phyloP scores from a whole-genome alignment of 30 jellyfish, hydroid and myxozoan genomes.

The Cassiopea andromeda region DNA sequence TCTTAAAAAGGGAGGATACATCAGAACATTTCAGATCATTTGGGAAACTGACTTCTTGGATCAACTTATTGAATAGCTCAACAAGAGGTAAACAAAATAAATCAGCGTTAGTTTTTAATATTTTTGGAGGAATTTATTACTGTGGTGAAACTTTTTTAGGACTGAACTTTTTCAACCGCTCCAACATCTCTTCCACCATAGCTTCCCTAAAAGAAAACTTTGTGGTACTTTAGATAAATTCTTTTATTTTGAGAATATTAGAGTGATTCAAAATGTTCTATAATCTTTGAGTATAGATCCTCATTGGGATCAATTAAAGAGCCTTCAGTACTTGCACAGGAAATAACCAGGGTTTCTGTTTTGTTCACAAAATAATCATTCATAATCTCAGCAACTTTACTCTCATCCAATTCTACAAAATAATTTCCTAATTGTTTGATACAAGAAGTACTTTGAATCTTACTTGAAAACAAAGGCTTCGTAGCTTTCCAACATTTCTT shows the following conservation, averaged over 20 bases:
- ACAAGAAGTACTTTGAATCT: neutral
- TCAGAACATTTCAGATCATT: slow-evolving; percentile 7
- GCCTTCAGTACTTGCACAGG: no score
- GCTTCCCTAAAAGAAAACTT: no score
- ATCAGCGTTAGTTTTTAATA: neutral
- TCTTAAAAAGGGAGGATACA: slow-evolving; percentile 6
- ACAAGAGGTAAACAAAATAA: neutral
- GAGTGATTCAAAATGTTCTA: no score
- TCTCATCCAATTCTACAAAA: neutral
- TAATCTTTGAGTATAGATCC: no score
- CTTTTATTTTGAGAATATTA: no score
- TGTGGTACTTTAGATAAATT: no score
- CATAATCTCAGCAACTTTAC: no score
- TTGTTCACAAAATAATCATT: no score
- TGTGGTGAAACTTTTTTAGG: neutral
- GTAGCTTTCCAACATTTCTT: neutral
- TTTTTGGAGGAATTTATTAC: neutral
- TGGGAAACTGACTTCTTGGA: neutral
- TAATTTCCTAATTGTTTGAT: neutral
- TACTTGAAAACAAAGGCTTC: neutral
- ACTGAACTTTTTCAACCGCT: no score
- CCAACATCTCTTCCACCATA: no score
- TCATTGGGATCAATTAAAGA: no score
- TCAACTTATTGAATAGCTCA: neutral
- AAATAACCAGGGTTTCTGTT: no score